phyloP scores from a whole-genome alignment of 2,888 invertebrate genomes.

The Nomada fabriciana region DNA sequence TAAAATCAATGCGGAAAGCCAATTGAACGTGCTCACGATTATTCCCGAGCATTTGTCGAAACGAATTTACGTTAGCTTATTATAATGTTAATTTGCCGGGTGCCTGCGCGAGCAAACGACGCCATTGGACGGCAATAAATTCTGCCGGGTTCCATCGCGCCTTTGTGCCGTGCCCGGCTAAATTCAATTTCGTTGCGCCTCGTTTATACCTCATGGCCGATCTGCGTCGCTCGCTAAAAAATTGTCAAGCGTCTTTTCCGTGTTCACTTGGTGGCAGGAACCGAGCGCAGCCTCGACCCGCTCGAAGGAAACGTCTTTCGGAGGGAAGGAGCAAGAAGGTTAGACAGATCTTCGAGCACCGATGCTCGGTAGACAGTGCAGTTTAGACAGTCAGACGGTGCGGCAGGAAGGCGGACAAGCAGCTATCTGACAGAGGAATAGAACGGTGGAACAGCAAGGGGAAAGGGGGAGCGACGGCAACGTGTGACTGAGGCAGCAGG shows the following conservation, averaged over 20 bases:
- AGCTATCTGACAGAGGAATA: conserved; percentile 27
- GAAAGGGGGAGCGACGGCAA: conserved; percentile 6
- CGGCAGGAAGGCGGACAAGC: conserved; percentile 5
- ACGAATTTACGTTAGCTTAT: conserved; percentile 70
- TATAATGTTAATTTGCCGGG: conserved; percentile 68
- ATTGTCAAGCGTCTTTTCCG: too few species aligned
- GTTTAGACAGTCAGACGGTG: conserved; percentile 28
- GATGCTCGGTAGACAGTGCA: conserved; percentile 17
- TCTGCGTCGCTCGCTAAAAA: not conserved
- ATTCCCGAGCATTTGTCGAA: conserved; percentile 64
- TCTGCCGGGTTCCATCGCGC: conserved; percentile 42
- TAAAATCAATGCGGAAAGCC: conserved; percentile 54
- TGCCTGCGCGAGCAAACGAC: conserved; percentile 22
- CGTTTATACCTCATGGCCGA: conserved; percentile 56
- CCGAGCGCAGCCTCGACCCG: too few species aligned
- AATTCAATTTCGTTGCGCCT: conserved; percentile 67
- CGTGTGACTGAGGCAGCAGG: conserved; percentile 40
- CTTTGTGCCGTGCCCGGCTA: conserved; percentile 48
- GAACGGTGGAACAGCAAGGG: conserved; percentile 14
- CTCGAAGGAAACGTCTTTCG: too few species aligned
- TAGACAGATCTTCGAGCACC: conserved; percentile 7
- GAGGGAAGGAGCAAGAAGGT: not conserved
- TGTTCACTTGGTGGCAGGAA: too few species aligned
- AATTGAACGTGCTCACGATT: conserved; percentile 64
- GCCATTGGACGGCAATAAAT: conserved; percentile 53